Percentiles rank a stretch among this genome's conserved stretches.
phyloP scores from a whole-genome alignment of 2,113 vertebrate species.

The Coptodon rendalli region DNA sequence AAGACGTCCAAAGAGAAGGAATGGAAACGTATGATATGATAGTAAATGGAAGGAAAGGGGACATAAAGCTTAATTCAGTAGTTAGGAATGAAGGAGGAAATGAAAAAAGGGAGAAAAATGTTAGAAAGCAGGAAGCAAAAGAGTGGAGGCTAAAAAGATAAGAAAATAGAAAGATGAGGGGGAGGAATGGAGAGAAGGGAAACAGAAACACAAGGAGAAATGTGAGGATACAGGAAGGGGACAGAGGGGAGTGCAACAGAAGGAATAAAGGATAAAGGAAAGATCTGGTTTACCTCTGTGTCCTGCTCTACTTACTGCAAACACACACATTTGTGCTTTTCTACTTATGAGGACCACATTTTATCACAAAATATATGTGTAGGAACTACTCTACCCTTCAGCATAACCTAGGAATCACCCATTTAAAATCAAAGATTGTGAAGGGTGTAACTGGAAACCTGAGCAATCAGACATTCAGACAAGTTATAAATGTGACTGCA shows the following conservation, averaged over 20 bases:
- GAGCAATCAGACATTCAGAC: neutral
- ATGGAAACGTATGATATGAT: neutral
- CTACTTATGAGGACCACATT: neutral
- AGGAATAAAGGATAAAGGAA: neutral
- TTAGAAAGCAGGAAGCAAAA: neutral
- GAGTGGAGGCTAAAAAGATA: neutral
- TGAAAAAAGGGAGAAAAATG: neutral
- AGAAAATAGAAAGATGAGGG: neutral
- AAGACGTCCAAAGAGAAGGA: neutral
- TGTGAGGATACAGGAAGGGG: neutral
- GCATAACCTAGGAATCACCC: neutral
- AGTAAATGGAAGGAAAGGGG: neutral
- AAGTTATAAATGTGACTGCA: neutral
- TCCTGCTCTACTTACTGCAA: constrained; percentile 7
- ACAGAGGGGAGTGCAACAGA: neutral
- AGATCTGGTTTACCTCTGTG: constrained; percentile 1
- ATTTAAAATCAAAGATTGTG: neutral
- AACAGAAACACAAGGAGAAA: neutral
- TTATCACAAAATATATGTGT: neutral
- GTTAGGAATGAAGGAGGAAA: neutral
- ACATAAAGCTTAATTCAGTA: neutral
- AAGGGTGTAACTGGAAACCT: neutral
- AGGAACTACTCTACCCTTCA: neutral
- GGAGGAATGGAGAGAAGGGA: neutral
- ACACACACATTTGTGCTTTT: neutral